Evolutionary conservation across 92 coral and sea anemone genomes (phyloP).

Genomic region (Epizoanthus rinbou): DNA sequence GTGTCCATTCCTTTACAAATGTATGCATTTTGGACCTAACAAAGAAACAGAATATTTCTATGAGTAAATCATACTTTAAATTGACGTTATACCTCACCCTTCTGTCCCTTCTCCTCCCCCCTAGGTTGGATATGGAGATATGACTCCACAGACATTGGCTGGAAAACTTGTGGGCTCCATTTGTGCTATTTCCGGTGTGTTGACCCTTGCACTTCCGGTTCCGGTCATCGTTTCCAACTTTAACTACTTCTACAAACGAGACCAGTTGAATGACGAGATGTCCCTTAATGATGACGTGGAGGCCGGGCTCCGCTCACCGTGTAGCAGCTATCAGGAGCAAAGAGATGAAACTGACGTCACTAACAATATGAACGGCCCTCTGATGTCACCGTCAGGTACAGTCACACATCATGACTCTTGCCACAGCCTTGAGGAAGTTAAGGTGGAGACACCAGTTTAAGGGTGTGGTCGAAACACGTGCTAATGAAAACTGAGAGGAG

Average conservation of each 20-base stretch:
- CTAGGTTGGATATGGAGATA: conserved; percentile 82
- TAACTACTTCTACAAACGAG: conserved; percentile 94
- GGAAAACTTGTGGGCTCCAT: conserved; percentile 97
- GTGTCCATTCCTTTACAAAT: no score
- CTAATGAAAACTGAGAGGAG: not conserved
- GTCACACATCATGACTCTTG: conserved; percentile 45
- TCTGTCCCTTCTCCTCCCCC: not conserved
- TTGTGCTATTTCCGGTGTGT: conserved; percentile 96
- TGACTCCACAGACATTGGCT: conserved; percentile 71
- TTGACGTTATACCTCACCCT: no score
- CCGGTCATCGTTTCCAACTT: conserved; percentile 98
- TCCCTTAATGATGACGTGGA: conserved; percentile 70
- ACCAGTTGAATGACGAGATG: conserved; percentile 78
- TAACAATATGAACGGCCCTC: conserved; percentile 66
- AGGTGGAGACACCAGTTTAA: conserved; percentile 84
- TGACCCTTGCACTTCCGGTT: conserved; percentile 97
- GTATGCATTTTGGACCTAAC: no score
- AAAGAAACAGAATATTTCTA: no score
- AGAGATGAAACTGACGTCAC: conserved; percentile 53
- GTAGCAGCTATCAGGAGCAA: conserved; percentile 47
- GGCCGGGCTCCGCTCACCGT: conserved; percentile 39
- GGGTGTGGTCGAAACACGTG: conserved; percentile 30
- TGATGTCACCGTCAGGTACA: conserved; percentile 71
- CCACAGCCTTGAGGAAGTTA: conserved; percentile 66
- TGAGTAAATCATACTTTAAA: no score